phyloP scores from a whole-genome alignment of 2,888 invertebrate genomes.

The Trissoscelio sp. region DNA sequence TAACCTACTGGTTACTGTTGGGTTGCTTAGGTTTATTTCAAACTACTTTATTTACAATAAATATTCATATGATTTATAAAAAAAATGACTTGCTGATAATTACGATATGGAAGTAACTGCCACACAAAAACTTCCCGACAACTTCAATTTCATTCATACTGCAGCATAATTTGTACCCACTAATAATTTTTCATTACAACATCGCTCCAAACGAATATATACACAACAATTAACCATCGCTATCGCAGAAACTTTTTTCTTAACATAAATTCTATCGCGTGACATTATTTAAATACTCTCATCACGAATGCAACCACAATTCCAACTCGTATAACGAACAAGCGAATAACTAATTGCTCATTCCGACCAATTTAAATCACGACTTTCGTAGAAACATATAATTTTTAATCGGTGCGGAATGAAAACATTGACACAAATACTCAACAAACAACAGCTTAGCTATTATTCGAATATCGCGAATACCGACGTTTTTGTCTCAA shows the following conservation, averaged over 20 bases:
- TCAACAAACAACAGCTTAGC: constrained; percentile 4
- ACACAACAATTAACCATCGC: background rate
- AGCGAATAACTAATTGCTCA: constrained; percentile 19
- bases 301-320: constrained; percentile 23
- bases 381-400: background rate
- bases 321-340: constrained; percentile 8
- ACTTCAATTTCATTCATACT: background rate
- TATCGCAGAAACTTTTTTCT: constrained; percentile 5
- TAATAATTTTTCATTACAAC: background rate
- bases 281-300: constrained; percentile 24
- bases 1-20: too few relatives aligned
- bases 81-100: background rate
- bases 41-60: background rate
- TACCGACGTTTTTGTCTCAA: background rate
- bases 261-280: constrained; percentile 27
- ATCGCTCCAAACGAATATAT: background rate
- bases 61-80: background rate
- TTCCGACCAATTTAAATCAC: constrained; percentile 17
- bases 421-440: constrained; percentile 27
- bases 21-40: too few relatives aligned
- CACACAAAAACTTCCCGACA: background rate
- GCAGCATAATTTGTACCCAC: background rate
- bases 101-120: background rate
- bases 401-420: constrained; percentile 8
- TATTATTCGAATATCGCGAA: background rate